Percentiles rank a stretch among this genome's conserved stretches.
These are phyloP conservation scores for Parnassius orleans DNA, from an alignment of 2,888 invertebrate species.

Conservation along the genomic window DNA sequence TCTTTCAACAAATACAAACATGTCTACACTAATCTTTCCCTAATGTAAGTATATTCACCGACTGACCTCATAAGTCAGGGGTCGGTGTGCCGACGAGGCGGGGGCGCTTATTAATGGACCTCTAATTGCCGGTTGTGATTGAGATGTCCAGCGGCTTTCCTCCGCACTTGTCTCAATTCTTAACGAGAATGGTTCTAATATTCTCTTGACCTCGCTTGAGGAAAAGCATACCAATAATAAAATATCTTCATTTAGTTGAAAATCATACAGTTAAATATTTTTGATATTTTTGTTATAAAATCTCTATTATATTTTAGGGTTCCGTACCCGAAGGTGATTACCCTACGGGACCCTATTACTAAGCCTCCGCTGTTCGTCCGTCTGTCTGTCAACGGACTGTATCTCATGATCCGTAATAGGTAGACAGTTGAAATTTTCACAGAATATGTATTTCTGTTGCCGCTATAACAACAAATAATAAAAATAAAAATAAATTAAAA, in stretches of 20 bases:
- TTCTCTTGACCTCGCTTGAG: conserved; percentile 1
- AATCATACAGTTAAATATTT: neutral
- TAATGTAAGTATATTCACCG: conserved; percentile 12
- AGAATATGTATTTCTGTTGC: too few relatives aligned
- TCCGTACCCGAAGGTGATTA: too few relatives aligned
- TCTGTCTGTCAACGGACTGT: too few relatives aligned
- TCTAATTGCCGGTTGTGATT: conserved; percentile 23
- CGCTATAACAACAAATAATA: too few relatives aligned
- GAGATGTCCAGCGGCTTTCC: conserved; percentile 18
- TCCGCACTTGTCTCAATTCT: conserved; percentile 3
- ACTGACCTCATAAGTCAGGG: conserved; percentile 44
- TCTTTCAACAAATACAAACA: neutral
- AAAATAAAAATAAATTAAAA: too few relatives aligned
- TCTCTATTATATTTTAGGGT: too few relatives aligned
- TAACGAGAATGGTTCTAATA: conserved; percentile 10
- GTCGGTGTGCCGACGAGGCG: conserved; percentile 28
- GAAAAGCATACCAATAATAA: neutral
- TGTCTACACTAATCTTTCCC: conserved; percentile 8
- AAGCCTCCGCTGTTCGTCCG: too few relatives aligned
- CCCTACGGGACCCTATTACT: too few relatives aligned
- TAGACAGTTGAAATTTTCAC: too few relatives aligned
- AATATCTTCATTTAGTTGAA: neutral
- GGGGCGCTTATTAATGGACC: conserved; percentile 34
- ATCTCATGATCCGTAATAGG: too few relatives aligned
- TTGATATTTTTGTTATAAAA: too few relatives aligned